These are phyloP conservation scores for Mirza zaza DNA, from an alignment of 2,113 vertebrate genomes.

Conservation along the genomic window DNA sequence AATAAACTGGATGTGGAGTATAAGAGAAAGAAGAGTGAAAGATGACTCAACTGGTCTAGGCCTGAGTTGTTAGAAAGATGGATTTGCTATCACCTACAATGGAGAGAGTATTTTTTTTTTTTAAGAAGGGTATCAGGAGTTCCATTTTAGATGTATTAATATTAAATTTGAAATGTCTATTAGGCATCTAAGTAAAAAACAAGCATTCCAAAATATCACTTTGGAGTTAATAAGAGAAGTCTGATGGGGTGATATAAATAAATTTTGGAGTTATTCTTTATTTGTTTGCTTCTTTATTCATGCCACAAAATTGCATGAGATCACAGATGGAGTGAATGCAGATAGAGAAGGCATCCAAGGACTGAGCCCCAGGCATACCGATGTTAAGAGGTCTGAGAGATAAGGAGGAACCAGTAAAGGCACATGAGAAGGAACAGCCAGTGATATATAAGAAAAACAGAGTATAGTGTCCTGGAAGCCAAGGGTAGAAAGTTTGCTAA, in stretches of 20 bases:
- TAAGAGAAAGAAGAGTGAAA: not conserved
- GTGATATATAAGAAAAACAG: not conserved
- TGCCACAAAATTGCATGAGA: not conserved
- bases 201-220: not conserved
- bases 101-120: not conserved
- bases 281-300: not conserved
- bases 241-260: not conserved
- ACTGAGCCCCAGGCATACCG: not conserved
- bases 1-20: not conserved
- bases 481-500: not conserved
- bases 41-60: not conserved
- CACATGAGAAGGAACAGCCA: not conserved
- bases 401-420: not conserved
- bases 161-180: not conserved
- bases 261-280: not conserved
- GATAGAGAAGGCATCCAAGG: not conserved
- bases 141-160: not conserved
- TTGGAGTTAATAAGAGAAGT: not conserved
- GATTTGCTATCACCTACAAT: not conserved
- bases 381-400: not conserved
- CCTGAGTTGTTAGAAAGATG: not conserved
- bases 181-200: not conserved
- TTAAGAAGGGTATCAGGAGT: not conserved
- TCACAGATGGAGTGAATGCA: not conserved
- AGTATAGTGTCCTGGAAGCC: not conserved